phyloP scores from a whole-genome alignment of 2,797 vertebrate genomes.

The Leptodon cayanensis region DNA sequence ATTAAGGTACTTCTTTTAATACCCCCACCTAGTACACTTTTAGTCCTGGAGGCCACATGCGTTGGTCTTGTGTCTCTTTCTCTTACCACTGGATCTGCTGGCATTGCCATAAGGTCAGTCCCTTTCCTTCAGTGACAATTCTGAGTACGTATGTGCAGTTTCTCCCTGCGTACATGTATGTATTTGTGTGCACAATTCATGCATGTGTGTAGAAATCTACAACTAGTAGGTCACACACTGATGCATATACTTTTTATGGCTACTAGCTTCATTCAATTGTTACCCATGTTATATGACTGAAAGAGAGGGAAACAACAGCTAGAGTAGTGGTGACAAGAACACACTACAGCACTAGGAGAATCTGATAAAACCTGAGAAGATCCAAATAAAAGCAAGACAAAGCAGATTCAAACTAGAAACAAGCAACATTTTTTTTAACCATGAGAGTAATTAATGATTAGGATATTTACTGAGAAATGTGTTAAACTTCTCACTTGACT shows the following conservation, averaged over 20 bases:
- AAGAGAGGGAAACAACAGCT: background rate
- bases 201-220: background rate
- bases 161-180: background rate
- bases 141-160: background rate
- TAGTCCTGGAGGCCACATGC: background rate
- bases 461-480: background rate
- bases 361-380: background rate
- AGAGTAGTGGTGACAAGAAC: background rate
- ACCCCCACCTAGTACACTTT: background rate
- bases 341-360: background rate
- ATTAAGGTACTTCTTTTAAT: background rate
- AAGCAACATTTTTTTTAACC: background rate
- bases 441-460: background rate
- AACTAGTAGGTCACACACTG: background rate
- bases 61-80: background rate
- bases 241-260: background rate
- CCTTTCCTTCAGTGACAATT: background rate
- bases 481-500: background rate
- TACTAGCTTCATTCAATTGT: background rate
- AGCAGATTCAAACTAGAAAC: background rate
- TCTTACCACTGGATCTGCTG: background rate
- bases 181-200: background rate
- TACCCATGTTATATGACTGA: background rate
- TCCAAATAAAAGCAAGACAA: background rate
- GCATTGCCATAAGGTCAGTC: background rate